Conservation (phyloP, 1,140 invertebrate genomes). For the Cyclargus thomasi region DNA sequence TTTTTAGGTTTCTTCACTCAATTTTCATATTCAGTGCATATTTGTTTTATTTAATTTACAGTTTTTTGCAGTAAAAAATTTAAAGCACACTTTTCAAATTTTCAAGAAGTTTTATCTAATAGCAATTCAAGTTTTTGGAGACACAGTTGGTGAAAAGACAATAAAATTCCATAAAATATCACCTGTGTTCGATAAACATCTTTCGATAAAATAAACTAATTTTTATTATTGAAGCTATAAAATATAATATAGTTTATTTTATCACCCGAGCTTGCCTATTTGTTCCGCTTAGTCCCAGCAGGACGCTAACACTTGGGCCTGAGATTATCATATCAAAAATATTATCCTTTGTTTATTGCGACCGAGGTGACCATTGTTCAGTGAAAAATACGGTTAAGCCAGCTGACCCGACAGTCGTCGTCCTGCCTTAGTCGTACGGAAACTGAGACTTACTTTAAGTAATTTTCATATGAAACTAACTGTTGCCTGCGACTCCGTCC, state of each 20-base stretch:
- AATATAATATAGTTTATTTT: slow-evolving; percentile 9
- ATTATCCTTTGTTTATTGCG: slow-evolving; percentile 26
- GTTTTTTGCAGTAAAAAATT: too few relatives aligned
- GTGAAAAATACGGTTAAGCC: not conserved
- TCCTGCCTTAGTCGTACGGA: too few relatives aligned
- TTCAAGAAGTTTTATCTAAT: too few relatives aligned
- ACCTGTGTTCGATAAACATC: not conserved
- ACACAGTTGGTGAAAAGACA: not conserved
- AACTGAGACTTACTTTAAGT: too few relatives aligned
- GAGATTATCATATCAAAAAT: slow-evolving; percentile 63
- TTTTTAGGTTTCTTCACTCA: not conserved
- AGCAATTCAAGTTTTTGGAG: too few relatives aligned
- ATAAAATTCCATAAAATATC: not conserved
- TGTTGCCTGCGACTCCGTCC: too few relatives aligned
- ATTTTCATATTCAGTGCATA: too few relatives aligned
- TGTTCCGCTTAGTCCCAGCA: slow-evolving; percentile 59
- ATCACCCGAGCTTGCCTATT: slow-evolving; percentile 35
- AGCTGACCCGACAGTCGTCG: too few relatives aligned
- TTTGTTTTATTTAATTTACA: too few relatives aligned
- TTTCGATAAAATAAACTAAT: not conserved
- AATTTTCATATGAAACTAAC: too few relatives aligned
- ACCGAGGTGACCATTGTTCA: slow-evolving; percentile 19
- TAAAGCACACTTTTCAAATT: too few relatives aligned
- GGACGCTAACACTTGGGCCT: slow-evolving; percentile 59
- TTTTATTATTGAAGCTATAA: slow-evolving; percentile 13